These are phyloP conservation scores for Sorex fumeus DNA, from an alignment of 2,113 vertebrate genomes.

Conservation along the genomic window DNA sequence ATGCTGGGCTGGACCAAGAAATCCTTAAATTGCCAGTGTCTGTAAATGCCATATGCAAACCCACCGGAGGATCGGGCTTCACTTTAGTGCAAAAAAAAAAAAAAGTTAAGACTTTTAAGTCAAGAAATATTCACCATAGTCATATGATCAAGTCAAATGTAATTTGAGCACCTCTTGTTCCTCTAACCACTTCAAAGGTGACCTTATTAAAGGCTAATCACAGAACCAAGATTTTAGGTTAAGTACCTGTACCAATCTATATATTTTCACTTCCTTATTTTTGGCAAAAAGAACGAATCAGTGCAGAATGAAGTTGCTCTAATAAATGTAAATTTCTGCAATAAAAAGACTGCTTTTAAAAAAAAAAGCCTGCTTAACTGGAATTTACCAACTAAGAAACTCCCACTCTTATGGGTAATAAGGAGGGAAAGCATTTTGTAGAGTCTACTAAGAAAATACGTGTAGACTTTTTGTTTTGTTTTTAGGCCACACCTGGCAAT, in stretches of 20 bases:
- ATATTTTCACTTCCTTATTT: constrained; percentile 17
- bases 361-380: constrained; percentile 27
- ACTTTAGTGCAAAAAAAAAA: constrained; percentile 86
- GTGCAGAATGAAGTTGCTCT: constrained; percentile 11
- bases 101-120: constrained; percentile 38
- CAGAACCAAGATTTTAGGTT: neutral
- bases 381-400: constrained; percentile 15
- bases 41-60: constrained; percentile 91
- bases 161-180: neutral
- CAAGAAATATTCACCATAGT: constrained; percentile 23
- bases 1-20: constrained; percentile 88
- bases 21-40: constrained; percentile 89
- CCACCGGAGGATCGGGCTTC: constrained; percentile 91
- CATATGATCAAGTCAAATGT: constrained; percentile 21
- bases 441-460: constrained; percentile 35
- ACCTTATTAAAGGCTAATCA: neutral
- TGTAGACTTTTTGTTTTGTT: no score
- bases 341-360: constrained; percentile 1
- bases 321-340: constrained; percentile 26
- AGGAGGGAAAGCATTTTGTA: neutral
- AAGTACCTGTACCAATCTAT: neutral
- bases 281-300: neutral
- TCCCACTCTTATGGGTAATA: neutral
- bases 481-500: no score
- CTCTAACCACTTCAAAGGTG: constrained; percentile 30